A percentile compares a stretch with the other conserved stretches of the same genome.
phyloP scores from a whole-genome alignment of 2,888 invertebrate genomes.

The Kryphioiulus occultus region DNA sequence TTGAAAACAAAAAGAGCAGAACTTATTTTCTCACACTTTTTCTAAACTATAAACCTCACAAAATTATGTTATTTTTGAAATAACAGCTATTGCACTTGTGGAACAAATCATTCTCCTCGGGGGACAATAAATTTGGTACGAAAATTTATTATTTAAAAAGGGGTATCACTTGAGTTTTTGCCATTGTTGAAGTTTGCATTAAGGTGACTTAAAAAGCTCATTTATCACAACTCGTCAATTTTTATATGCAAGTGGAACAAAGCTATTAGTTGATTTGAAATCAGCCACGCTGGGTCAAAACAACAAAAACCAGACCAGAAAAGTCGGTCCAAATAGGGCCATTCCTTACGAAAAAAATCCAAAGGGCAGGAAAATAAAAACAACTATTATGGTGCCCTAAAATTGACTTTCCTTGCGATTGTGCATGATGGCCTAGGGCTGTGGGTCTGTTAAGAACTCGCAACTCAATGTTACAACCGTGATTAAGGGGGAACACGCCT shows the following conservation, averaged over 20 bases:
- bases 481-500: neutral
- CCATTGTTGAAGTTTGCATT: too few relatives aligned
- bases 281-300: neutral
- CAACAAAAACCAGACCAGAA: neutral
- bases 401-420: neutral
- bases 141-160: too few relatives aligned
- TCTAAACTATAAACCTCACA: too few relatives aligned
- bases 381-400: neutral
- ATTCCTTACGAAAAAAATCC: neutral
- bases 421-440: neutral
- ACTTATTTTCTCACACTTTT: too few relatives aligned
- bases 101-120: too few relatives aligned
- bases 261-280: neutral
- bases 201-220: too few relatives aligned
- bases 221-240: neutral
- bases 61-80: too few relatives aligned
- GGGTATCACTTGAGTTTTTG: too few relatives aligned
- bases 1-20: too few relatives aligned
- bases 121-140: too few relatives aligned
- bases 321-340: neutral
- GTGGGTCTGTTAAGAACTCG: neutral
- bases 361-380: neutral
- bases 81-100: too few relatives aligned
- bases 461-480: neutral
- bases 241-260: neutral